A percentile compares a stretch with the other conserved stretches of the same genome.
These are phyloP conservation scores for Amazona ochrocephala DNA, from an alignment of 2,797 vertebrate genomes.

Conservation along the genomic window DNA sequence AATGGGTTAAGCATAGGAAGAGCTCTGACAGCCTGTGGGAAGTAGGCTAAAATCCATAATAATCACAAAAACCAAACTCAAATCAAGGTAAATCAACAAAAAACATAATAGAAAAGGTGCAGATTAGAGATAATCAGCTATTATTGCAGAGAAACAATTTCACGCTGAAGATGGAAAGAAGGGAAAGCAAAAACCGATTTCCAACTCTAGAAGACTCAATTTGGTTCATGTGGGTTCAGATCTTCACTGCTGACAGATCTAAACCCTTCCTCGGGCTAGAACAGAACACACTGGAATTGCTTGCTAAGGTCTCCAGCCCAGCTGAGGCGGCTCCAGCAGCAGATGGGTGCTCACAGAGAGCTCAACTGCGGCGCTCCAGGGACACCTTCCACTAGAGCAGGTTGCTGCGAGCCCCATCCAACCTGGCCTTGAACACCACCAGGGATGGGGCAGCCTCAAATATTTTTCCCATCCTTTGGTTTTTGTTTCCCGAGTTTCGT, in stretches of 20 bases:
- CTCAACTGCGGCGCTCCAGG: background rate
- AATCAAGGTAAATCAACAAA: slow-evolving; percentile 65
- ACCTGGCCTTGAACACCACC: background rate
- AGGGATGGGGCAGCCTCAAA: background rate
- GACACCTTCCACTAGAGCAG: background rate
- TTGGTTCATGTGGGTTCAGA: background rate
- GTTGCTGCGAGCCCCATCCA: background rate
- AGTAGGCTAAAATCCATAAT: slow-evolving; percentile 55
- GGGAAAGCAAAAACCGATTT: background rate
- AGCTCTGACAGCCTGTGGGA: slow-evolving; percentile 54
- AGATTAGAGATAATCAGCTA: slow-evolving; percentile 49
- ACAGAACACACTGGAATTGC: background rate
- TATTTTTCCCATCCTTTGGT: background rate
- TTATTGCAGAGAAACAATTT: slow-evolving; percentile 54
- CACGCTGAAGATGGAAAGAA: background rate
- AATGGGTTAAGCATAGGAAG: slow-evolving; percentile 60
- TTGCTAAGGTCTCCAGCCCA: background rate
- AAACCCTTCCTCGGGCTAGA: background rate
- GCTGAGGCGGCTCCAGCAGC: background rate
- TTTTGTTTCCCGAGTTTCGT: background rate
- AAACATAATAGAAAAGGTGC: slow-evolving; percentile 19
- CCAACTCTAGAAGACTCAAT: background rate
- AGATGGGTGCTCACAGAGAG: background rate
- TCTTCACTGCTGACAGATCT: background rate
- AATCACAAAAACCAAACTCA: slow-evolving; percentile 48